phyloP scores from a whole-genome alignment of 2,888 invertebrate genomes.

The Drosophila engyochracea region DNA sequence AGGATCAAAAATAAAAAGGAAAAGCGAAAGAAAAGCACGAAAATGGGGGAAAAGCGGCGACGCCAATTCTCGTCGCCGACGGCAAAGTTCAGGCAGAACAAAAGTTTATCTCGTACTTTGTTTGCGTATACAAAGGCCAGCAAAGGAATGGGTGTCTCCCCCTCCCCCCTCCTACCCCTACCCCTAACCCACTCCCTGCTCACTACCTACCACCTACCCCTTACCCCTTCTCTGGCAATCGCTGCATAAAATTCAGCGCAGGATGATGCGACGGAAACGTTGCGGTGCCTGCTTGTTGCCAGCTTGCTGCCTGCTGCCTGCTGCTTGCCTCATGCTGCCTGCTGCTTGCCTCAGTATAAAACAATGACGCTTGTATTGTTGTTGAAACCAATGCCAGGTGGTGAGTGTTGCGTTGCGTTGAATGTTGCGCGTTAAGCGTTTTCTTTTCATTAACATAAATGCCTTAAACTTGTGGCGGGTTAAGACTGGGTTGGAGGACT shows the following conservation, averaged over 20 bases:
- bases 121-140: constrained; percentile 64
- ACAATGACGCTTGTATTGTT: constrained; percentile 53
- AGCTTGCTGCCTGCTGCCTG: not conserved
- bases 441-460: constrained; percentile 75
- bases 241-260: constrained; percentile 59
- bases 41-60: constrained; percentile 3
- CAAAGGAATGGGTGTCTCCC: not conserved
- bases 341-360: constrained; percentile 37
- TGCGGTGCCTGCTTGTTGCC: constrained; percentile 37
- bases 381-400: constrained; percentile 25
- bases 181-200: not conserved
- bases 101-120: constrained; percentile 80
- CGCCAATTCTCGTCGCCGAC: constrained; percentile 13
- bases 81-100: constrained; percentile 75
- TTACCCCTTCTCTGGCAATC: constrained; percentile 17
- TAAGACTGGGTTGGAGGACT: not conserved
- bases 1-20: constrained; percentile 24
- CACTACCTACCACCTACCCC: fast-evolving
- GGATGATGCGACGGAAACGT: constrained; percentile 44
- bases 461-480: constrained; percentile 48
- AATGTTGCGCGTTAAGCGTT: constrained; percentile 60
- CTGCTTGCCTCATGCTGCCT: not conserved
- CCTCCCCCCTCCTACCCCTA: no score
- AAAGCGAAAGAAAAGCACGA: not conserved
- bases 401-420: constrained; percentile 26